These are phyloP conservation scores for Xenops minutus DNA, from an alignment of 2,797 vertebrate species.

Conservation along the genomic window DNA sequence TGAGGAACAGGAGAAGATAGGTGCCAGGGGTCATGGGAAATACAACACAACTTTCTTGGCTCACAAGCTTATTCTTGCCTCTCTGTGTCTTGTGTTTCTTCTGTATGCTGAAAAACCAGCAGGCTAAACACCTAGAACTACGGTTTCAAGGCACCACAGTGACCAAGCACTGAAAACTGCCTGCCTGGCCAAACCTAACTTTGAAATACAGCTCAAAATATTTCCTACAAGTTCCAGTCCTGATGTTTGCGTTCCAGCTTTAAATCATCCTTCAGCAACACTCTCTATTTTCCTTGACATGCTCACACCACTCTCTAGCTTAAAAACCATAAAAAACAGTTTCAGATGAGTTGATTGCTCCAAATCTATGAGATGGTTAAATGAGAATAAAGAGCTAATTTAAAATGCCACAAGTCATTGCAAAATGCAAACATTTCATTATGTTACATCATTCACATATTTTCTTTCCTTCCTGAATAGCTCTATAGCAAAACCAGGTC, in stretches of 20 bases:
- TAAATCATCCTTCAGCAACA: background rate
- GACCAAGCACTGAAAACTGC: background rate
- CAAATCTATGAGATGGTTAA: background rate
- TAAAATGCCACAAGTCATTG: background rate
- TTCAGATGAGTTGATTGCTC: background rate
- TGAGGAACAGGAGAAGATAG: background rate
- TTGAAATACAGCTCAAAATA: background rate
- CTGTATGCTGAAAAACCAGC: background rate
- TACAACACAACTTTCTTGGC: background rate
- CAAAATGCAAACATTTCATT: background rate
- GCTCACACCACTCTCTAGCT: background rate
- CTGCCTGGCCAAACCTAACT: background rate
- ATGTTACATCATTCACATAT: background rate
- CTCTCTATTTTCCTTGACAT: background rate
- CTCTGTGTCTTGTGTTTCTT: background rate
- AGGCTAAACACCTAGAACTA: background rate
- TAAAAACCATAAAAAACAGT: background rate
- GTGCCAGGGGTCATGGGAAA: slow-evolving; percentile 41
- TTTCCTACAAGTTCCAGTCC: background rate
- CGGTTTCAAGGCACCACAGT: background rate
- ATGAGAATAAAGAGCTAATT: background rate
- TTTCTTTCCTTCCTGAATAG: background rate
- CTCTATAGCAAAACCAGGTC: background rate
- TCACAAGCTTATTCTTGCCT: background rate
- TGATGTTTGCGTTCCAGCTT: background rate